These are phyloP conservation scores for Spinibarbus caldwelli DNA, from an alignment of 2,797 vertebrate genomes.

Conservation along the genomic window DNA sequence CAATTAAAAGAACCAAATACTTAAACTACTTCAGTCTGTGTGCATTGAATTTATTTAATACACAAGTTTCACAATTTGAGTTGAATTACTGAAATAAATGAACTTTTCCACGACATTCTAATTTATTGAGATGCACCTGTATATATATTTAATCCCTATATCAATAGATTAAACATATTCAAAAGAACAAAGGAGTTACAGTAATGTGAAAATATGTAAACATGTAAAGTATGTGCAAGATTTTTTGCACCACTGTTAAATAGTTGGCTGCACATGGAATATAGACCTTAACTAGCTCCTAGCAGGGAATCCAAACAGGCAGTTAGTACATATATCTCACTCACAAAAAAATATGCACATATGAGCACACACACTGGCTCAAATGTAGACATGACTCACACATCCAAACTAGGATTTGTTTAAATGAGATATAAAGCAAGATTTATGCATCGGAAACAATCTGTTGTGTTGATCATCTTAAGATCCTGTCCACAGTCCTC, in stretches of 20 bases:
- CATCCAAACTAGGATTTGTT: neutral
- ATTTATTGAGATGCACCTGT: no score
- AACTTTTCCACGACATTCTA: no score
- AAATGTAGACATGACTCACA: neutral
- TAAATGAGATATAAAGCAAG: slow-evolving; percentile 30
- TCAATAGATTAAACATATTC: neutral
- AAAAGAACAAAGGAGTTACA: neutral
- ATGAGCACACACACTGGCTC: neutral
- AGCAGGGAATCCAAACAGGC: slow-evolving; percentile 11
- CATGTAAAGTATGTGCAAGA: neutral
- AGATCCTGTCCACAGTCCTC: slow-evolving; percentile 20
- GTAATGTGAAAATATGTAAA: neutral
- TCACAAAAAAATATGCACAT: neutral
- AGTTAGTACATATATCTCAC: slow-evolving; percentile 18
- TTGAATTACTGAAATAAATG: no score
- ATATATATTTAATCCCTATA: neutral
- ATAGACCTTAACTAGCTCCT: neutral
- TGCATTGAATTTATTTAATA: no score
- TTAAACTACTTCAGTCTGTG: no score
- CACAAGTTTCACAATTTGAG: no score
- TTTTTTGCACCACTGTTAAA: neutral
- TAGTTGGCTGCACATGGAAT: slow-evolving; percentile 1
- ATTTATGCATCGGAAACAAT: slow-evolving; percentile 28
- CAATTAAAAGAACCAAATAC: no score
- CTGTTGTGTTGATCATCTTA: slow-evolving; percentile 34